Evolutionary conservation across 1,140 invertebrate genomes (phyloP).

Genomic region (Plutomurus gul): DNA sequence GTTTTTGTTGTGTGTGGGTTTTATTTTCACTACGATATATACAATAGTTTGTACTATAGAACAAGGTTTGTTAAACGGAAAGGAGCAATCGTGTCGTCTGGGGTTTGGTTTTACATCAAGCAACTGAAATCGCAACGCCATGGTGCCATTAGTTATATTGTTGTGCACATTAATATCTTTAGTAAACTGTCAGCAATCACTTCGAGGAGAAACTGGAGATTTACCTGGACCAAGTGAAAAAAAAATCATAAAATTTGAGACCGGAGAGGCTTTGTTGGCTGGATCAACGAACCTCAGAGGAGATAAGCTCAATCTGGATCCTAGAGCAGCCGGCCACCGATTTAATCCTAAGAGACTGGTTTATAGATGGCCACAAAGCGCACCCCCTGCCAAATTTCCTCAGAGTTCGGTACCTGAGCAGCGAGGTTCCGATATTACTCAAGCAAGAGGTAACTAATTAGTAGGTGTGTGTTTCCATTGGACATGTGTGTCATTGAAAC

Average conservation of each 20-base stretch:
- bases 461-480: not conserved
- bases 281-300: not conserved
- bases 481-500: not conserved
- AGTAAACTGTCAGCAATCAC: not conserved
- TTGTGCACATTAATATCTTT: not conserved
- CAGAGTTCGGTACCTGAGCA: not conserved
- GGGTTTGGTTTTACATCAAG: not conserved
- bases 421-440: not conserved
- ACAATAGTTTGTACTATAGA: not conserved
- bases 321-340: not conserved
- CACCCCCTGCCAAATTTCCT: not conserved
- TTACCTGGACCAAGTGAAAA: not conserved
- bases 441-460: not conserved
- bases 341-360: not conserved
- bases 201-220: slow-evolving; percentile 11
- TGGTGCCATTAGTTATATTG: not conserved
- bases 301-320: not conserved
- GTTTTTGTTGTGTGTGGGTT: not conserved
- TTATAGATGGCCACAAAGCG: not conserved
- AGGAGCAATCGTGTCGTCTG: not conserved
- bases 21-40: too few species aligned
- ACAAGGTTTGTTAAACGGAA: not conserved
- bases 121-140: not conserved
- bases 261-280: not conserved
- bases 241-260: not conserved